phyloP scores from a whole-genome alignment of 2,888 invertebrate genomes.

The Diarsia brunnea region DNA sequence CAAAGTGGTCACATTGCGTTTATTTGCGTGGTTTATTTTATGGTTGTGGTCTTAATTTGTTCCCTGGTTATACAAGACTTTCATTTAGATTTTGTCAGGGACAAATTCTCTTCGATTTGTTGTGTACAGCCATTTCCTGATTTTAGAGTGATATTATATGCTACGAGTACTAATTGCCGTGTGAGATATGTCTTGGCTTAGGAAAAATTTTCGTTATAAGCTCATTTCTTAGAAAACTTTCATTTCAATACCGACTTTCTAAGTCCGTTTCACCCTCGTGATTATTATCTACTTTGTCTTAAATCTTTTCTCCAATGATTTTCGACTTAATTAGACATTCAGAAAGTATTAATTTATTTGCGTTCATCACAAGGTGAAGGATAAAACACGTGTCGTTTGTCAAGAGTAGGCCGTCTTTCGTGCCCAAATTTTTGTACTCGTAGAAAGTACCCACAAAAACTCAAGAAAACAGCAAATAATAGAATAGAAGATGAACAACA shows the following conservation, averaged over 20 bases:
- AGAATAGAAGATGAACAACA: slow-evolving; percentile 33
- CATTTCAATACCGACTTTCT: slow-evolving; percentile 41
- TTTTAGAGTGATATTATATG: not conserved
- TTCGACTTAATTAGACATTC: not conserved
- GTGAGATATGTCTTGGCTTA: slow-evolving; percentile 1
- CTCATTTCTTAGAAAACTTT: slow-evolving; percentile 10
- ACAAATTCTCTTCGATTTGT: slow-evolving; percentile 15
- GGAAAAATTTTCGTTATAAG: slow-evolving; percentile 31
- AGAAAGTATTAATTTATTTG: not conserved
- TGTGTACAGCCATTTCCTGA: slow-evolving; percentile 2
- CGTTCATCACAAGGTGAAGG: not conserved
- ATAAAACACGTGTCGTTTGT: not conserved
- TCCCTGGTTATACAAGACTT: slow-evolving; percentile 48
- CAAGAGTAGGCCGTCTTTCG: not conserved
- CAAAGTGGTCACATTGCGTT: slow-evolving; percentile 33
- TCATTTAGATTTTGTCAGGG: slow-evolving; percentile 43
- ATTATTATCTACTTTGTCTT: slow-evolving; percentile 8
- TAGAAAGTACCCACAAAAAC: slow-evolving; percentile 34
- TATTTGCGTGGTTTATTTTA: slow-evolving; percentile 47
- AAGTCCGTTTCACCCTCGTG: slow-evolving; percentile 9
- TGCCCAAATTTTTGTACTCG: not conserved
- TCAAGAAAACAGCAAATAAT: slow-evolving; percentile 32
- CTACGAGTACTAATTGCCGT: not conserved
- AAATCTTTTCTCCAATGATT: not conserved
- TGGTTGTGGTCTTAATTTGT: slow-evolving; percentile 58